Percentiles rank a stretch among this genome's conserved stretches.
Evolutionary conservation across 1,140 invertebrate genomes (phyloP).

Genomic region (Portunus trituberculatus): DNA sequence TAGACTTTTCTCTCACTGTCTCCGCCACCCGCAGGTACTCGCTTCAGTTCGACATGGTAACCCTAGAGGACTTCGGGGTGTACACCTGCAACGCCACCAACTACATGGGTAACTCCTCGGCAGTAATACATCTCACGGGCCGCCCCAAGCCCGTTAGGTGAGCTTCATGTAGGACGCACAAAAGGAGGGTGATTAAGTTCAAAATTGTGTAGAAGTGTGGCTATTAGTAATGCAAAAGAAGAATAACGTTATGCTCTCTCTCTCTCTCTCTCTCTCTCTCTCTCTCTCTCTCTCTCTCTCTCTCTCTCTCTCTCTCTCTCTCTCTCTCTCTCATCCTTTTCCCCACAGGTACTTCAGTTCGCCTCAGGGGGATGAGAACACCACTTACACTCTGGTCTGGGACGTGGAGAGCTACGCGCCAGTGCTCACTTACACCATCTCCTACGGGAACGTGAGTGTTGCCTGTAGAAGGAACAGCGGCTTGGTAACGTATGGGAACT

Average conservation of each 20-base stretch:
- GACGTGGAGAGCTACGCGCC: conserved; percentile 63
- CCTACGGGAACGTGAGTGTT: conserved; percentile 65
- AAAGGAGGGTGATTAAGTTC: too few relatives aligned
- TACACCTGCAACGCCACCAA: conserved; percentile 69
- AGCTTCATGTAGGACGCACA: not conserved
- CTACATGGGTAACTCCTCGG: conserved; percentile 64
- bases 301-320: not conserved
- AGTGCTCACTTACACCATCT: conserved; percentile 55
- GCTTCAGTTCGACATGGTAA: conserved; percentile 53
- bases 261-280: not conserved
- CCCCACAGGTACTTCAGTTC: conserved; percentile 41
- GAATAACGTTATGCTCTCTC: not conserved
- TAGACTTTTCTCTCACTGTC: not conserved
- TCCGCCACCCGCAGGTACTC: conserved; percentile 54
- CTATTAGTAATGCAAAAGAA: too few relatives aligned
- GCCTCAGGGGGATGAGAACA: conserved; percentile 45
- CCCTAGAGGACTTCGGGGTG: conserved; percentile 53
- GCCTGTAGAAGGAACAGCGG: too few relatives aligned
- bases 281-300: not conserved
- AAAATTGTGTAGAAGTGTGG: too few relatives aligned
- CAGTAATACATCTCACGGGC: conserved; percentile 44
- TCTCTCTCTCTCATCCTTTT: not conserved
- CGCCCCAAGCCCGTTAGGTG: conserved; percentile 66
- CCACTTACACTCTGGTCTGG: conserved; percentile 54
- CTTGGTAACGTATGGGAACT: too few relatives aligned